Conservation (phyloP, 2,888 invertebrate species). For the Lordiphosa fenestrarum region DNA sequence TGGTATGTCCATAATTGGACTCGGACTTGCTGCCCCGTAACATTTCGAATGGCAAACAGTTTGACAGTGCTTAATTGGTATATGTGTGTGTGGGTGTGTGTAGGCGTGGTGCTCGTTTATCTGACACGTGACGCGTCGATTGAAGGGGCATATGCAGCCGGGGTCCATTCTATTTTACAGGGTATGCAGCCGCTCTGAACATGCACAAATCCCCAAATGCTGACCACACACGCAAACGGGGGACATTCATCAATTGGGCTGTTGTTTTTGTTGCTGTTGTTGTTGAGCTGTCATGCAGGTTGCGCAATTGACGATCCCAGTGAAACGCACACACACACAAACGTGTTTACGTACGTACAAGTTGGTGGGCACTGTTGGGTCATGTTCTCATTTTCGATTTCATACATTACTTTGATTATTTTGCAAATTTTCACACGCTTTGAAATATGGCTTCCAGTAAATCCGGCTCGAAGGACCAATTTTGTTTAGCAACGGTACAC, state of each 20-base stretch:
- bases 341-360: not conserved
- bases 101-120: conserved; percentile 9
- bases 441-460: no score
- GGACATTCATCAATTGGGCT: conserved; percentile 18
- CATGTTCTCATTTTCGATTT: no score
- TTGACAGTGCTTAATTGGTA: conserved; percentile 45
- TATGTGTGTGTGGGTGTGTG: conserved; percentile 4
- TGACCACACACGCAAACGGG: conserved; percentile 5
- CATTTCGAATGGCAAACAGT: conserved; percentile 35
- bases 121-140: conserved; percentile 15
- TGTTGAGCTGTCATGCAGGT: conserved; percentile 5
- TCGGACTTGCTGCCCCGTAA: conserved; percentile 4
- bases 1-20: conserved; percentile 7
- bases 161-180: no score
- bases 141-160: not conserved
- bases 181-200: no score
- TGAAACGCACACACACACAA: conserved; percentile 5
- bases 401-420: no score
- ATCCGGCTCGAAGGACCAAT: no score
- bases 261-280: conserved; percentile 1
- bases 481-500: no score
- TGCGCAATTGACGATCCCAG: conserved; percentile 9
- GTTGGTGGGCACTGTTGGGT: no score
- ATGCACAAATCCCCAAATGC: conserved; percentile 2
- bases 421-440: no score